Base-by-base conservation (phyloP, 2,888 invertebrate species). In the Endomychus coccineus region DNA sequence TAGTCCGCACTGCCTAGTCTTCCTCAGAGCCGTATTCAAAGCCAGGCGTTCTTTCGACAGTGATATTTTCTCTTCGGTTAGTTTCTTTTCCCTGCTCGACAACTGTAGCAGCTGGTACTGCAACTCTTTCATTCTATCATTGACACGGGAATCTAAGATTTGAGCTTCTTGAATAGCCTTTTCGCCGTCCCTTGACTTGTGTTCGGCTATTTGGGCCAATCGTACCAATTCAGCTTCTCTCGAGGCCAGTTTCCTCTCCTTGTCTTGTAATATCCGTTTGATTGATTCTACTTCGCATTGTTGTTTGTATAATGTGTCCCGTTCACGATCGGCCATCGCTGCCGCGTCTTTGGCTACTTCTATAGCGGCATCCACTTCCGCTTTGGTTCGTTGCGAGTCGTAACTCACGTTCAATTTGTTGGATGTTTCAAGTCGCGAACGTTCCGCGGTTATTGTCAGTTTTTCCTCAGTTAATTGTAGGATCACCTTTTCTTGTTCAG, bases 381-480 rank as follows among this genome's bases (percentile, higher is more conserved):
- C 54, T 49, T 60, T 60, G 9, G 58, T 51, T 44, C 54, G 58
- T 44, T 62, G 59, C 5, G 54, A 43, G 46, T 64, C 62, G 43
- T 56, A 64, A 40, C 55, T 58, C 43, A 56, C 54, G 15, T 51
- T 47, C 13, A 68, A 39, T 49, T 64, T 64, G 11, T 52, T 45
- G 10, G 61, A 44, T 3, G 64, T 64, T 50, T 66, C 60, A 7
- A 64, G 36, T 22, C 60, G 51, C 4, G 62, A 51, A 51, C 57
- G 61, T 54, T 67, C 64, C 1, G 66, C 55, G 1, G 56, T 50
- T 19, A 67, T 66, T 2, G 69, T 57, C 17, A 72, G 66, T 52
- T 74, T 75, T 7, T 76, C 74, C 62, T 78, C 77, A 0, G 73
- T 69, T 44, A 73, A 66, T 52, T 75, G 74, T 42, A 72, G 66